Conservation (phyloP, 2,113 vertebrate genomes). For the Accipiter virgatus region DNA sequence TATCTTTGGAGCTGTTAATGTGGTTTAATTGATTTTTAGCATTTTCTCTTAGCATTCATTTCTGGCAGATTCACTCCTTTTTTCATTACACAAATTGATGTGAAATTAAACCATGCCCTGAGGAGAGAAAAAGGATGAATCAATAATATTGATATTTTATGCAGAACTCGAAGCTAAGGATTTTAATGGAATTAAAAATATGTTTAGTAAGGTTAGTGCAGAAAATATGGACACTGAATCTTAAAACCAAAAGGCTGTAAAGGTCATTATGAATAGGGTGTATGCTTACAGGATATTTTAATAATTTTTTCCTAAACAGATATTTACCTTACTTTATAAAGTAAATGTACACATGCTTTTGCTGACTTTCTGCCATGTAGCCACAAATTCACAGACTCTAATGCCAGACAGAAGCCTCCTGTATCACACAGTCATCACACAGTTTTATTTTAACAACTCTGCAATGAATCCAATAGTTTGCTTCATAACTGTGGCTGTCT, state of each 20-base stretch:
- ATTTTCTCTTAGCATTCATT: not conserved
- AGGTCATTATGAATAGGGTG: not conserved
- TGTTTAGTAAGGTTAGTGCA: not conserved
- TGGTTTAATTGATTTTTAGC: constrained; percentile 2
- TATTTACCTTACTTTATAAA: not conserved
- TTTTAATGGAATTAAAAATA: constrained; percentile 34
- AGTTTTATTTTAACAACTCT: not conserved
- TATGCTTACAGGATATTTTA: not conserved
- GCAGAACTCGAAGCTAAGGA: not conserved
- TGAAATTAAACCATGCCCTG: constrained; percentile 28
- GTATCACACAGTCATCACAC: not conserved
- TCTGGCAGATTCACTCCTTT: constrained; percentile 9
- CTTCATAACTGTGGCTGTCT: not conserved
- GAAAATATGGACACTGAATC: not conserved
- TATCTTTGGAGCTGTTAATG: not conserved
- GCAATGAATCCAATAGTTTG: not conserved
- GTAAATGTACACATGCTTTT: not conserved
- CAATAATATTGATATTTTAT: constrained; percentile 54
- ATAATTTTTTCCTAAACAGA: not conserved
- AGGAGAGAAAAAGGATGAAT: constrained; percentile 8
- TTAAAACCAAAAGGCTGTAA: not conserved
- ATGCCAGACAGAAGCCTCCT: not conserved
- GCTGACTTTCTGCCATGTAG: not conserved
- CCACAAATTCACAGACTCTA: not conserved
- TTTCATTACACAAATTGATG: constrained; percentile 30